Evolutionary conservation across 2,888 invertebrate genomes (phyloP), one percentile per base, ranked within the genome.

Genomic region (Phengaris arion): DNA sequence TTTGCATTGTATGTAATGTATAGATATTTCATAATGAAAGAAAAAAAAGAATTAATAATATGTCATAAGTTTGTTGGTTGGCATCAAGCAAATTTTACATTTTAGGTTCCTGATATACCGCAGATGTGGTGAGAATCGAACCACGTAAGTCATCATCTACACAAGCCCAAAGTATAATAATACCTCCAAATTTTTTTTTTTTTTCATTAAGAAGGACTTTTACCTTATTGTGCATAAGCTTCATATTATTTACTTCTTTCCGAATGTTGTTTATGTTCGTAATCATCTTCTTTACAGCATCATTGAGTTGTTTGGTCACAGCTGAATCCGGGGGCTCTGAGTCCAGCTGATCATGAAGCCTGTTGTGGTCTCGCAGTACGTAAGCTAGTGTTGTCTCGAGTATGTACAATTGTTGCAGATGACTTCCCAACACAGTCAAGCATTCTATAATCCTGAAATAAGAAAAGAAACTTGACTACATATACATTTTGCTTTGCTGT

Each of bases 351-450:
- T 87, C 83, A 69, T 87, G 85, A 48, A 87, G 79, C 75, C 81
- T 86, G 48, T 81, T 84, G 76, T 88, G 87, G 79, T 94, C 91
- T 8, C 94, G 88, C 55, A 92, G 83, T n/a, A 94, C 87, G 81
- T 94, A 95, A 73, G 91, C 90, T 74, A 95, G 82, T 55, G 94
- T 94, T 2, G 94, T 92, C 82, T 94, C 94, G 85, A 95, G 90
- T 68, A 95, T 89, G 77, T 93, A 93, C 59, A 95, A 82, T 83
- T 96, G 95, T 82, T 94, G 94, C 13, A 95, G 86, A 70, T 94
- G 93, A 48, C 93, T 93, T 57, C 95, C 92, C 73, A 95, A 81
- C 45, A 94, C 86, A 57, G 91, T 87, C 75, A 95, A 86, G 76
- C 94, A 94, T 81, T 95, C 94, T 74, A 94, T 82, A 57, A 95